phyloP scores from a whole-genome alignment of 2,888 invertebrate genomes.

The Eustalomyia histrio region DNA sequence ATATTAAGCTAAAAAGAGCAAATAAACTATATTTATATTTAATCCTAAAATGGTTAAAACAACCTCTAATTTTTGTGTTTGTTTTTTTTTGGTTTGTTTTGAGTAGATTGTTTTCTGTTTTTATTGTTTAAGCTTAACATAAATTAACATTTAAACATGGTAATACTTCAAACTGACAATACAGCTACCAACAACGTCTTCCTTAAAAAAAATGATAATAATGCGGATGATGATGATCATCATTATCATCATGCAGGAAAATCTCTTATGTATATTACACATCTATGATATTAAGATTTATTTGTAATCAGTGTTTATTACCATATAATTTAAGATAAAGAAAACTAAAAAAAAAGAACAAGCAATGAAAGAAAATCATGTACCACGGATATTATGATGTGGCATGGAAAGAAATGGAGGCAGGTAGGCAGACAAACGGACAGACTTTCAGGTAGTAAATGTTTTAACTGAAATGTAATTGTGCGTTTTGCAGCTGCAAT shows the following conservation, averaged over 20 bases:
- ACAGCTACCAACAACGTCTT: neutral
- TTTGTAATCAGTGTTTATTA: constrained; percentile 66
- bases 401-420: neutral
- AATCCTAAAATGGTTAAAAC: constrained; percentile 41
- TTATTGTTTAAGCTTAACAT: constrained; percentile 44
- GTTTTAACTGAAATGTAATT: constrained; percentile 49
- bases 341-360: neutral
- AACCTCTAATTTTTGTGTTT: constrained; percentile 40
- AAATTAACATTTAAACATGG: constrained; percentile 65
- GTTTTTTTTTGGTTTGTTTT: constrained; percentile 9
- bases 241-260: neutral
- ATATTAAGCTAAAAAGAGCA: constrained; percentile 1
- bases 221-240: neutral
- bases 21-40: constrained; percentile 3
- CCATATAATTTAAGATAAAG: constrained; percentile 65
- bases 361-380: neutral
- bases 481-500: constrained; percentile 62
- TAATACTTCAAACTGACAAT: constrained; percentile 56
- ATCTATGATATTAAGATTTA: constrained; percentile 61
- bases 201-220: neutral
- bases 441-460: neutral
- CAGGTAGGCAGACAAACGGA: neutral
- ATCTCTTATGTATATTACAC: constrained; percentile 10
- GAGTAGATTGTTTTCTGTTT: constrained; percentile 13
- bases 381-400: neutral